phyloP scores from a whole-genome alignment of 1,140 invertebrate species.

The Drosophila nannoptera region DNA sequence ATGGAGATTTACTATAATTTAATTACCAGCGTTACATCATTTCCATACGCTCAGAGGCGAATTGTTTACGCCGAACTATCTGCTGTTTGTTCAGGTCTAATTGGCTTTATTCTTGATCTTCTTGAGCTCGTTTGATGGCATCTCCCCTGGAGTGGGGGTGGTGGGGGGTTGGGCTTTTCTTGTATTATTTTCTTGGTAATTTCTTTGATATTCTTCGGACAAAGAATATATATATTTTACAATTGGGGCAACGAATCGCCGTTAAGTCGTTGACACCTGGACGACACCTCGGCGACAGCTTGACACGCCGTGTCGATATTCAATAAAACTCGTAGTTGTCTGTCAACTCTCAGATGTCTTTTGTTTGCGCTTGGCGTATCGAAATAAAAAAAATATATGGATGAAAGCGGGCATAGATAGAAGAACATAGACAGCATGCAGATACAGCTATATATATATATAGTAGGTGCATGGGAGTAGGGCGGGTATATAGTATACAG shows the following conservation, averaged over 20 bases:
- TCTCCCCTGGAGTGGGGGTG: no score
- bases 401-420: background rate
- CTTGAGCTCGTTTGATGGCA: no score
- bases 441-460: background rate
- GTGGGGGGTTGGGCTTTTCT: no score
- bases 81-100: no score
- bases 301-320: conserved; percentile 1
- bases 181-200: no score
- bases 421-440: background rate
- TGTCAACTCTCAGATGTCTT: conserved; percentile 3
- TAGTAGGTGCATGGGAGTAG: no score
- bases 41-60: no score
- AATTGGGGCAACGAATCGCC: background rate
- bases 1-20: no score
- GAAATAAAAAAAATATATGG: background rate
- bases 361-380: background rate
- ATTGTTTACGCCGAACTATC: no score
- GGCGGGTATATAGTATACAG: no score
- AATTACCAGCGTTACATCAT: no score
- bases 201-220: background rate
- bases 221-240: conserved; percentile 1
- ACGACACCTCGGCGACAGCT: conserved; percentile 4
- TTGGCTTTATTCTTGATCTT: no score
- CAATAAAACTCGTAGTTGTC: background rate
- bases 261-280: conserved; percentile 3